Percentiles rank a stretch among this genome's conserved stretches.
phyloP scores from a whole-genome alignment of 1,140 invertebrate species.

The Dendroctonus valens region DNA sequence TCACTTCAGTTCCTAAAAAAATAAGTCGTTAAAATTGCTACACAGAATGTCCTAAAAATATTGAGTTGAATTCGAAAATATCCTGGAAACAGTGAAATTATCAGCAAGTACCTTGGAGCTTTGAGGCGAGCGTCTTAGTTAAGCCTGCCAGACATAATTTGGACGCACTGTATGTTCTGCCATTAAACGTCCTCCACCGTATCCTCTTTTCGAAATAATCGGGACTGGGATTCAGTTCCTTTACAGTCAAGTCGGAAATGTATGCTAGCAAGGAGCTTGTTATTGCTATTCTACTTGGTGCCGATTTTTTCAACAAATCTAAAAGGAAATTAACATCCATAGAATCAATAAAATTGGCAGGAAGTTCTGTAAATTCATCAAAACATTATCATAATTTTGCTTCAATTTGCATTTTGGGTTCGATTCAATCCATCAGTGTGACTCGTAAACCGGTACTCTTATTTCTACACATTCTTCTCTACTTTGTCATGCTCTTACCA shows the following conservation, averaged over 20 bases:
- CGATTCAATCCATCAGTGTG: no score
- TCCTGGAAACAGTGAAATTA: no score
- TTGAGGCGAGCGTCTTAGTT: slow-evolving; percentile 59
- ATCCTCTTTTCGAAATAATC: neutral
- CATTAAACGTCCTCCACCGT: neutral
- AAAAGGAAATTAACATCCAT: slow-evolving; percentile 24
- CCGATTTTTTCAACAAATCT: slow-evolving; percentile 53
- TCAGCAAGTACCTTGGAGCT: slow-evolving; percentile 54
- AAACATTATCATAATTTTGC: no score
- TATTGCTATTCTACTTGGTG: slow-evolving; percentile 52
- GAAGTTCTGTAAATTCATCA: no score
- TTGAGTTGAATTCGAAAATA: no score
- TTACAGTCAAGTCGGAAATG: slow-evolving; percentile 49
- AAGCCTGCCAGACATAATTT: slow-evolving; percentile 69
- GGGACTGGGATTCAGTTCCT: slow-evolving; percentile 38
- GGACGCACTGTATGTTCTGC: slow-evolving; percentile 45
- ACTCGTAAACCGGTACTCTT: no score
- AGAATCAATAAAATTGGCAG: no score
- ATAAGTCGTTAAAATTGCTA: no score
- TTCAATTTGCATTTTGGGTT: no score
- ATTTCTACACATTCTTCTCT: no score
- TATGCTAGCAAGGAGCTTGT: slow-evolving; percentile 46
- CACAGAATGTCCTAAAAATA: no score
- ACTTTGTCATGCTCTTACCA: no score
- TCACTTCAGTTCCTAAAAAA: slow-evolving; percentile 7